A percentile compares a stretch with the other conserved stretches of the same genome.
These are phyloP conservation scores for Zenarchopterus dispar DNA, from an alignment of 2,797 vertebrate genomes.

Conservation along the genomic window DNA sequence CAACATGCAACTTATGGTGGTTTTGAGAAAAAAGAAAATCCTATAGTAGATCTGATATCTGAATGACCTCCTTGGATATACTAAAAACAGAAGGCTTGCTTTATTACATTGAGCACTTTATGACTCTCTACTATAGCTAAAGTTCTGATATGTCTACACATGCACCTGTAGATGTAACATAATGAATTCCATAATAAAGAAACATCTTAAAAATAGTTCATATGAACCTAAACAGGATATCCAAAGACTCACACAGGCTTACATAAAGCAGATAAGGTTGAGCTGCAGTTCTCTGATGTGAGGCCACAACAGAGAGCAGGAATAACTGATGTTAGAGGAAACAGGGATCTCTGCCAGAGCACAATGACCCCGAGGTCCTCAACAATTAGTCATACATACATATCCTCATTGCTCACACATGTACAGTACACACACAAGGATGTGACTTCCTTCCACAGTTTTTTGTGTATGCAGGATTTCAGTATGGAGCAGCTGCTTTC, in stretches of 20 bases:
- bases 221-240: constrained; percentile 24
- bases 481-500: constrained; percentile 10
- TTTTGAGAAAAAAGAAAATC: too few relatives aligned
- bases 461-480: constrained; percentile 16
- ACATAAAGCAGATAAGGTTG: constrained; percentile 33
- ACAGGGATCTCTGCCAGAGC: constrained; percentile 31
- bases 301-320: constrained; percentile 18
- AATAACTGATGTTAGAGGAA: constrained; percentile 55
- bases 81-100: not conserved
- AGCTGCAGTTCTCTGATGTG: constrained; percentile 30
- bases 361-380: constrained; percentile 28
- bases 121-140: not conserved
- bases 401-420: constrained; percentile 14
- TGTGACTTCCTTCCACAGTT: constrained; percentile 13
- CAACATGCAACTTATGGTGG: too few relatives aligned
- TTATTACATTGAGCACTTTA: not conserved
- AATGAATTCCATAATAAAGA: constrained; percentile 3
- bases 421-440: constrained; percentile 22
- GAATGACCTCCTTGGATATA: too few relatives aligned
- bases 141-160: not conserved
- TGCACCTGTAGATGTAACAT: not conserved
- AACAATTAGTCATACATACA: constrained; percentile 40
- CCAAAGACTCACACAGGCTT: constrained; percentile 16
- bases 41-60: too few relatives aligned
- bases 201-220: constrained; percentile 15